Evolutionary conservation across 2,113 vertebrate species (phyloP), one percentile per base, ranked within the genome.

Genomic region (Heterotilapia buettikoferi): DNA sequence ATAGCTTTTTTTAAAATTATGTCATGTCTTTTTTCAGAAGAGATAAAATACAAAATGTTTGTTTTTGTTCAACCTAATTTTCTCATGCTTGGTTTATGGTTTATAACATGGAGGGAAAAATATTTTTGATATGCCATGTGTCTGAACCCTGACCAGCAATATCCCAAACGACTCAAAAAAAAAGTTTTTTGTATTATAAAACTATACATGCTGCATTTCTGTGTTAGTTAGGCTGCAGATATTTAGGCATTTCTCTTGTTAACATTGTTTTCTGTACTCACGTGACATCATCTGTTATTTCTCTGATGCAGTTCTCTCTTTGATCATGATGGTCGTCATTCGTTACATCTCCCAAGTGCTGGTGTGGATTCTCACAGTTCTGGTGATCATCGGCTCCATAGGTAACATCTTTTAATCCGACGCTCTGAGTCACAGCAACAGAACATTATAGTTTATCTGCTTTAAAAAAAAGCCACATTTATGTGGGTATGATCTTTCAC

Each of bases 271-370:
- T 2, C 16, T 59, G 8, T 18, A 12, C 14, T 86, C 7, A 45
- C 0, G 5, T 53, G 21, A 14, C 21, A 0, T 10, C 4, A 5
- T 59, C 6, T 79, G 24, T 33, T 76, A 66, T 36, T 3, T 59
- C 16, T 88, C 66, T 88, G 9, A 87, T 96, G 31, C 96, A 99
- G 99, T 98, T 95, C 96, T 99, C 31, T 99, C 98, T 91, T 96
- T 99, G 96, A 97, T 98, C 94, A 96, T 99, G 96, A 99, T 99
- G 99, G 96, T 97, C 63, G 96, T 99, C 95, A 99, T 99, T 92
- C 97, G 99, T 87, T 99, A 98, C 95, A 99, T 99, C 95, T 98
- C 99, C 81, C 97, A 96, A 95, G 90, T 99, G 19, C 96, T 99
- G 94, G 97, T 99, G 82, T 98, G 98, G 98, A 98, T 99, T 93